phyloP scores from a whole-genome alignment of 23 tunicate species.

The Ciona savignyi region DNA sequence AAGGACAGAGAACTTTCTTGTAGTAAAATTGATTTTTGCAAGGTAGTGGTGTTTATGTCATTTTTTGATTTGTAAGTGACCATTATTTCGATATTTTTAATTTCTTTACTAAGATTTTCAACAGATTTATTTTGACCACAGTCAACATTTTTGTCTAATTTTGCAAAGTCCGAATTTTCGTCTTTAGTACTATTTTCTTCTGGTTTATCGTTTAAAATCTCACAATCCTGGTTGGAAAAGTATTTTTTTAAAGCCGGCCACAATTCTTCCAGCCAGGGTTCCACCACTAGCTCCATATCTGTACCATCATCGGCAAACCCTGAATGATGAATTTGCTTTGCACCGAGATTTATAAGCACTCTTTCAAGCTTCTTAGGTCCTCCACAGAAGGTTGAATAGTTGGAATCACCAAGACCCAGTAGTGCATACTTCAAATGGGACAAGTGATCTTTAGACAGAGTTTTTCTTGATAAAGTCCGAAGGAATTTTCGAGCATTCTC shows the following conservation, averaged over 20 bases:
- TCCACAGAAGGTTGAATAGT: slow-evolving; percentile 91
- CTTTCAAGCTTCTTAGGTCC: slow-evolving; percentile 76
- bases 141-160: too few relatives aligned
- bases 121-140: background rate
- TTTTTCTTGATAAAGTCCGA: slow-evolving; percentile 34
- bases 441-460: slow-evolving; percentile 17
- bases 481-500: slow-evolving; percentile 82
- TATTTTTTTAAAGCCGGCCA: slow-evolving; percentile 30
- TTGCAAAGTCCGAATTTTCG: background rate
- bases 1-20: background rate
- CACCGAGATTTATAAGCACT: slow-evolving; percentile 38
- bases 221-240: background rate
- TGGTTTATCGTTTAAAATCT: background rate
- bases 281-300: slow-evolving; percentile 66
- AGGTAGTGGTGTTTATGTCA: background rate
- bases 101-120: background rate
- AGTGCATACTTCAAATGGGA: slow-evolving; percentile 37
- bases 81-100: background rate
- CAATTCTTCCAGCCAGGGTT: slow-evolving; percentile 83
- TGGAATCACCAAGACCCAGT: slow-evolving; percentile 86
- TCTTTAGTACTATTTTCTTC: background rate
- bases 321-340: slow-evolving; percentile 35
- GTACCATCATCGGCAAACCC: slow-evolving; percentile 90
- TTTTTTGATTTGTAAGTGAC: too few relatives aligned
- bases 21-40: background rate